Conservation (phyloP, 2,797 vertebrate genomes). For the Macrochelys suwanniensis region DNA sequence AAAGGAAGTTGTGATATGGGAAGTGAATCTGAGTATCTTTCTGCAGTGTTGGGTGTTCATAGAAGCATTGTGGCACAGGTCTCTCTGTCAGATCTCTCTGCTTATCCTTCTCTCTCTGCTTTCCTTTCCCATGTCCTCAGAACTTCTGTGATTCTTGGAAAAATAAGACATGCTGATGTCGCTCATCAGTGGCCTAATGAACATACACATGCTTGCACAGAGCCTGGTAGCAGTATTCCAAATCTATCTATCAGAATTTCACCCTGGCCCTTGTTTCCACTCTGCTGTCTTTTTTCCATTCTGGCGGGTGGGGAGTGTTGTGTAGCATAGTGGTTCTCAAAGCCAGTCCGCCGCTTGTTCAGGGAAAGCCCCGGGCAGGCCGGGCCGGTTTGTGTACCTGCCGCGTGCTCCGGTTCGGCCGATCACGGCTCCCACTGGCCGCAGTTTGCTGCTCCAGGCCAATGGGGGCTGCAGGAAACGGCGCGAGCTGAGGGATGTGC, state of each 20-base stretch:
- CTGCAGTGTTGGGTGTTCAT: not conserved
- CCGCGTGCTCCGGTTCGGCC: too few species aligned
- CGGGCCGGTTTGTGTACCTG: too few species aligned
- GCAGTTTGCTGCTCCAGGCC: too few species aligned
- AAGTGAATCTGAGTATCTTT: not conserved
- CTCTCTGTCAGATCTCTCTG: not conserved
- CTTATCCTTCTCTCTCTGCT: not conserved
- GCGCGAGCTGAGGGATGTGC: too few species aligned
- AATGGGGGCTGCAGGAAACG: too few species aligned
- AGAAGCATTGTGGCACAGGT: not conserved
- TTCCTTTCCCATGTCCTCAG: not conserved
- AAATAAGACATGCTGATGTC: not conserved
- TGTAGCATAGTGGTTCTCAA: too few species aligned
- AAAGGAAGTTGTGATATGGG: not conserved
- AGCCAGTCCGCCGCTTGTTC: too few species aligned
- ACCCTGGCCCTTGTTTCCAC: not conserved
- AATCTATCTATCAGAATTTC: not conserved
- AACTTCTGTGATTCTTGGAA: not conserved
- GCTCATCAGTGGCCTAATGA: not conserved
- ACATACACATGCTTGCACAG: accelerated
- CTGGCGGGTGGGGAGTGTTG: not conserved
- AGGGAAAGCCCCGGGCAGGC: too few species aligned
- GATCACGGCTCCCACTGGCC: too few species aligned
- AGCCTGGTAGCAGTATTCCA: not conserved
- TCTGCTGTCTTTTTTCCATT: not conserved